These are phyloP conservation scores for Lymantria monacha DNA, from an alignment of 2,888 invertebrate species.

Conservation along the genomic window DNA sequence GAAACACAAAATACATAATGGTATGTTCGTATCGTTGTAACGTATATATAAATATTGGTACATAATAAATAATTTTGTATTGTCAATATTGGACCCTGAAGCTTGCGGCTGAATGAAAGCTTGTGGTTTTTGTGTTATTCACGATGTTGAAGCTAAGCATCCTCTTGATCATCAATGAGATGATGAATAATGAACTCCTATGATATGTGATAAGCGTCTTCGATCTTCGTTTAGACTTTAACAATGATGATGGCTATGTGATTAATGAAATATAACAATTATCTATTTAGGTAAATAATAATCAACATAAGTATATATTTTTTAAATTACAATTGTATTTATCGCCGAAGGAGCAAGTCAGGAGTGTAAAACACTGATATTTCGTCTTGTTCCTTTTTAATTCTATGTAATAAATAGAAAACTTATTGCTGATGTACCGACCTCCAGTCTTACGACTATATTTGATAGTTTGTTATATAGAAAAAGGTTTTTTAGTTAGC, in stretches of 20 bases:
- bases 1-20: background rate
- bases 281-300: no score
- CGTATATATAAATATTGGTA: slow-evolving; percentile 17
- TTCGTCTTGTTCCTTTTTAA: no score
- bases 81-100: slow-evolving; percentile 77
- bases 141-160: slow-evolving; percentile 26
- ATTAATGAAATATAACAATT: background rate
- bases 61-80: slow-evolving; percentile 29
- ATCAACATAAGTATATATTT: no score
- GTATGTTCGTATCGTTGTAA: background rate
- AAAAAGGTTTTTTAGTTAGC: no score
- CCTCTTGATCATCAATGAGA: slow-evolving; percentile 20
- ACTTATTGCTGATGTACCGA: no score
- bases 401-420: no score
- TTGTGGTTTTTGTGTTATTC: slow-evolving; percentile 59
- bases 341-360: no score
- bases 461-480: no score
- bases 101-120: slow-evolving; percentile 64
- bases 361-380: no score
- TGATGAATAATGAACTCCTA: slow-evolving; percentile 3
- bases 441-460: no score
- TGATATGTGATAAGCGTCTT: slow-evolving; percentile 1
- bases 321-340: no score
- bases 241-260: background rate
- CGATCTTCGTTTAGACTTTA: background rate